A percentile compares a stretch with the other conserved stretches of the same genome.
These are phyloP conservation scores for Cerastis leucographa DNA, from an alignment of 2,888 invertebrate genomes.

Conservation along the genomic window DNA sequence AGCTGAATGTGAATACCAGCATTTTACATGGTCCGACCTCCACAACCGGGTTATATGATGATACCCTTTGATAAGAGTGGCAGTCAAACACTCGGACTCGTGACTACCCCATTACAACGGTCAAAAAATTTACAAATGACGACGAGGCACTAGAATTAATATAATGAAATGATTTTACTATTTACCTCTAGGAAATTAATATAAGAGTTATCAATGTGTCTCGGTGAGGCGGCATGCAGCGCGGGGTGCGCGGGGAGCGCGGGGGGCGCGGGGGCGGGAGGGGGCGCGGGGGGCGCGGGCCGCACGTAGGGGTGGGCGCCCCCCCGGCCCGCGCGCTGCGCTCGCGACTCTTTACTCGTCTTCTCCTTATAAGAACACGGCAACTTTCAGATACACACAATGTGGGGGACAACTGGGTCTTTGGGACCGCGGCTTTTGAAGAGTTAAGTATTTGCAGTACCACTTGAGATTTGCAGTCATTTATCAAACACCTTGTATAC, in stretches of 20 bases:
- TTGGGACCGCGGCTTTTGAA: background rate
- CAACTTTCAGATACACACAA: constrained; percentile 35
- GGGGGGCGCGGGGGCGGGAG: constrained; percentile 10
- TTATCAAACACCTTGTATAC: constrained; percentile 24
- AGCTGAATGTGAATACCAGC: background rate
- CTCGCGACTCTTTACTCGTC: constrained; percentile 46
- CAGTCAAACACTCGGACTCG: background rate
- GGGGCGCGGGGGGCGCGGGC: constrained; percentile 30
- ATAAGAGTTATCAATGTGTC: constrained; percentile 61
- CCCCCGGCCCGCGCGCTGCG: constrained; percentile 14
- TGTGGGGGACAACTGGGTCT: background rate
- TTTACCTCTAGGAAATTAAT: constrained; percentile 62
- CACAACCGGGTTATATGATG: background rate
- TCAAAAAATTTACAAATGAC: background rate
- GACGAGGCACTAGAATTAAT: background rate
- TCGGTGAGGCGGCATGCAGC: constrained; percentile 55
- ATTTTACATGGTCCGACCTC: background rate
- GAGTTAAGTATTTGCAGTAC: background rate
- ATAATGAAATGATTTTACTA: constrained; percentile 32
- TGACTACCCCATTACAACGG: background rate
- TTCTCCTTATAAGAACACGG: constrained; percentile 52
- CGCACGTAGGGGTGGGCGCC: constrained; percentile 34
- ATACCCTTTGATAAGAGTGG: too few relatives aligned
- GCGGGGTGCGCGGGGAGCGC: constrained; percentile 46
- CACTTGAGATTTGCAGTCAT: constrained; percentile 47